Percentiles rank a stretch among this genome's conserved stretches.
Evolutionary conservation across 2,888 invertebrate species (phyloP).

Genomic region (Empis livida): DNA sequence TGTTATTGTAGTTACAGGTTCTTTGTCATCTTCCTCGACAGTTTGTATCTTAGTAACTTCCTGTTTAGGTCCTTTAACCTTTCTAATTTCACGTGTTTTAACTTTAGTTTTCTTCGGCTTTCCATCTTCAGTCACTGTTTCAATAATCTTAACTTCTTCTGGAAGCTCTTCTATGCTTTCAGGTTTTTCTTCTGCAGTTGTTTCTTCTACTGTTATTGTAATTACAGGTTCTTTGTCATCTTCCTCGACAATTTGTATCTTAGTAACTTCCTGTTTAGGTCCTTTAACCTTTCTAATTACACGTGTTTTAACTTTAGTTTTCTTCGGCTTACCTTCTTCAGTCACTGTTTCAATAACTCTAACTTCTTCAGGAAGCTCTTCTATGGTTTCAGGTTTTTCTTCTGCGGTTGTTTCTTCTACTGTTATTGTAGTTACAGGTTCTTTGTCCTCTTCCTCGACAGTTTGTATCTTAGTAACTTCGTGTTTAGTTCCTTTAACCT

Average conservation of each 20-base stretch:
- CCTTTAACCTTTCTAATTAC: constrained; percentile 19
- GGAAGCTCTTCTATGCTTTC: constrained; percentile 18
- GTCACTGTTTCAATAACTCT: constrained; percentile 8
- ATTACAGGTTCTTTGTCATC: constrained; percentile 25
- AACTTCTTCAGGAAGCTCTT: constrained; percentile 9
- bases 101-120: constrained; percentile 17
- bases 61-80: constrained; percentile 15
- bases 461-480: constrained; percentile 27
- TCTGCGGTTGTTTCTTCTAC: constrained; percentile 14
- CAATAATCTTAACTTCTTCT: constrained; percentile 17
- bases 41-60: constrained; percentile 29
- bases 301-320: constrained; percentile 21
- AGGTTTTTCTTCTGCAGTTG: constrained; percentile 9
- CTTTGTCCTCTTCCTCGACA: constrained; percentile 25
- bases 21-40: constrained; percentile 21
- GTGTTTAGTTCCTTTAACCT: constrained; percentile 21
- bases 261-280: constrained; percentile 19
- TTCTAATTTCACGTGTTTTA: constrained; percentile 16
- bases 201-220: constrained; percentile 17
- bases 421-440: constrained; percentile 31
- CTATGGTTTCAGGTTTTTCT: constrained; percentile 14
- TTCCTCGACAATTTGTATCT: constrained; percentile 22
- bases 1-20: constrained; percentile 22
- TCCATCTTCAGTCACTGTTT: constrained; percentile 21
- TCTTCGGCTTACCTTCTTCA: constrained; percentile 18